Evolutionary conservation across 1,140 invertebrate genomes (phyloP), one percentile per base, ranked within the genome.

Genomic region (Delia radicum): DNA sequence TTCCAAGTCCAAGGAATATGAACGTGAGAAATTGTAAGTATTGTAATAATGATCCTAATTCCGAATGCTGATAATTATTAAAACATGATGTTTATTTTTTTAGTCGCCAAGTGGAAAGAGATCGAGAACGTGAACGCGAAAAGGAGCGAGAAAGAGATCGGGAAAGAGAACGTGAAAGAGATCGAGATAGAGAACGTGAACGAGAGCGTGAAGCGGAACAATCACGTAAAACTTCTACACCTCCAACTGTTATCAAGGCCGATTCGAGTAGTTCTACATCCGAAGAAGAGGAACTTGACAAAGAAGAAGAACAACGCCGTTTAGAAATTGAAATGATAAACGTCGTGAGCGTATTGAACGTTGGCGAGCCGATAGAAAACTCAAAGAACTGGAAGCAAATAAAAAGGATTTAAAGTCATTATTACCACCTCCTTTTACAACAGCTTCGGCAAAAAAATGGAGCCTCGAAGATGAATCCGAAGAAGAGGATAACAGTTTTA

Each of bases 311-410:
- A 80, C 95, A 98, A 83, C 94, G 92, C 78, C 91, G 94, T 42
- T 87, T 99, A 15, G 98, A 99, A 84, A 87, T 94, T 18, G 97
- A 98, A 89, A 99, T 99, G 97, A 95, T 96, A 82, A 98, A 86
- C 89, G 97, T 33, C 87, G 96, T 27, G 97, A 99, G 82, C 90
- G 95, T 31, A 97, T 98, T 74, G 96, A 98, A 87, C 90, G 95
- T 77, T 98, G 96, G 95, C 88, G 96, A 77, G 92, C 93, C 3
- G 94, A 96, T 80, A 90, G 95, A 12, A 97, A 96, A 82, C 93
- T 94, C 76, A 94, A 94, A 82, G 94, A 96, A 82, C 79, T 94
- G 12, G 94, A 95, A 82, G 89, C 90, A 31, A 91, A 91, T 2
- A 94, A 94, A 80, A 93, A 93, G 81, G 93, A 94, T 78, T 76